phyloP scores from a whole-genome alignment of 2,797 vertebrate species.

The Masticophis lateralis region DNA sequence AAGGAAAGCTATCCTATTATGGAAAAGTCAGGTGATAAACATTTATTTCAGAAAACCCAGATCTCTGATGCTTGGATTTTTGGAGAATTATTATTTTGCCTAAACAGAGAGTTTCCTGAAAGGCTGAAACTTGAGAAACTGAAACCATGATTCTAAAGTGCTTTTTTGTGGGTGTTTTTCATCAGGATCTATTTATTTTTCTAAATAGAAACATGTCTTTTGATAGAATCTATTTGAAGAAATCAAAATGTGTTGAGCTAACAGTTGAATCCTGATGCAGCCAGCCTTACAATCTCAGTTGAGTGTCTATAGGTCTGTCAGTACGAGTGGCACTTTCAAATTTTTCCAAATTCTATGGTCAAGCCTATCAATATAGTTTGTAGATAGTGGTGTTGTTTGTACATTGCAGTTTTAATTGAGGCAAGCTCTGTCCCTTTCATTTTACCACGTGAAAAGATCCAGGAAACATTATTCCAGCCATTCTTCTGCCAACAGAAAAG shows the following conservation, averaged over 20 bases:
- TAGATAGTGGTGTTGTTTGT: background rate
- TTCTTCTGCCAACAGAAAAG: background rate
- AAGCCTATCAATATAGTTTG: background rate
- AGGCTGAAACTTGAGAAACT: no score
- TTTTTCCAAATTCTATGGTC: background rate
- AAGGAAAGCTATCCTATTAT: background rate
- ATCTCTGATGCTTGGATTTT: background rate
- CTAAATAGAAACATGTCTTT: background rate
- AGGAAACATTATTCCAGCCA: background rate
- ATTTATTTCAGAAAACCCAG: background rate
- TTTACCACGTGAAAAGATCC: background rate
- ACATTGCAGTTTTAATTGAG: background rate
- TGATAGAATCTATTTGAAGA: background rate
- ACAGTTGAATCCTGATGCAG: background rate
- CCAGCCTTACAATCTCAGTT: background rate
- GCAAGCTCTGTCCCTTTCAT: background rate
- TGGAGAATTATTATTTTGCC: background rate
- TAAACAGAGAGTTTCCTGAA: background rate
- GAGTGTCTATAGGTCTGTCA: background rate
- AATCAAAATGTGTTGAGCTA: background rate
- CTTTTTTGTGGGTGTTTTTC: background rate
- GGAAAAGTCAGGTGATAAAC: background rate
- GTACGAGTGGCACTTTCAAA: background rate
- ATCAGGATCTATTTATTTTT: background rate
- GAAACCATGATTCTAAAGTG: background rate